phyloP scores from a whole-genome alignment of 2,113 vertebrate species.

The Gila orcuttii region DNA sequence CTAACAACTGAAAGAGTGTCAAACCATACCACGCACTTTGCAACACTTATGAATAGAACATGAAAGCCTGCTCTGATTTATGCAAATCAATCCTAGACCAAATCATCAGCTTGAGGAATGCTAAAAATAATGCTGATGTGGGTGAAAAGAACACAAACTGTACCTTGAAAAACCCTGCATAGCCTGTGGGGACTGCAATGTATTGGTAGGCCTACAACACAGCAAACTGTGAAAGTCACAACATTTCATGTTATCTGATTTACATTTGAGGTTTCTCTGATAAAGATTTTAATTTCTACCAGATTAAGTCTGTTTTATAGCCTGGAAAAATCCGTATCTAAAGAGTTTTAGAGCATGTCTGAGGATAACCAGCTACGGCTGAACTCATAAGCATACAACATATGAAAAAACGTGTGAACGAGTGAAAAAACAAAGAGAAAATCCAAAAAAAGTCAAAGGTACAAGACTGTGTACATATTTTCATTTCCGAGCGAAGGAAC shows the following conservation, averaged over 20 bases:
- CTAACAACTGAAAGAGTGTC: conserved; percentile 5
- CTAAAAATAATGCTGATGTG: conserved; percentile 9
- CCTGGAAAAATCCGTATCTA: too few relatives aligned
- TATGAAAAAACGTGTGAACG: too few relatives aligned
- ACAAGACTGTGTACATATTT: too few relatives aligned
- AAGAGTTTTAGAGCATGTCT: too few relatives aligned
- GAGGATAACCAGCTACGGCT: too few relatives aligned
- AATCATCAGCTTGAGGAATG: conserved; percentile 4
- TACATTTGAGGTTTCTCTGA: neutral
- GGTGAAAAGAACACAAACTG: neutral
- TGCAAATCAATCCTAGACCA: conserved; percentile 26
- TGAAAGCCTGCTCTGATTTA: conserved; percentile 3
- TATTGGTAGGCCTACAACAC: neutral
- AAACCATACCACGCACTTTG: conserved; percentile 10
- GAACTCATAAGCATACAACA: too few relatives aligned
- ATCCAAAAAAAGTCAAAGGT: too few relatives aligned
- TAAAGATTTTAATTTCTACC: neutral
- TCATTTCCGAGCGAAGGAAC: too few relatives aligned
- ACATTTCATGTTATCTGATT: neutral
- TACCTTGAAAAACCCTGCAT: neutral
- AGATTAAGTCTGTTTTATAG: neutral
- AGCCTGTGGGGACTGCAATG: neutral
- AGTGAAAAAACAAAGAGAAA: too few relatives aligned
- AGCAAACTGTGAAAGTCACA: neutral
- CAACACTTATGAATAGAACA: conserved; percentile 14